Conservation (phyloP, 1,140 invertebrate species). For the Chironomus striatipennis region DNA sequence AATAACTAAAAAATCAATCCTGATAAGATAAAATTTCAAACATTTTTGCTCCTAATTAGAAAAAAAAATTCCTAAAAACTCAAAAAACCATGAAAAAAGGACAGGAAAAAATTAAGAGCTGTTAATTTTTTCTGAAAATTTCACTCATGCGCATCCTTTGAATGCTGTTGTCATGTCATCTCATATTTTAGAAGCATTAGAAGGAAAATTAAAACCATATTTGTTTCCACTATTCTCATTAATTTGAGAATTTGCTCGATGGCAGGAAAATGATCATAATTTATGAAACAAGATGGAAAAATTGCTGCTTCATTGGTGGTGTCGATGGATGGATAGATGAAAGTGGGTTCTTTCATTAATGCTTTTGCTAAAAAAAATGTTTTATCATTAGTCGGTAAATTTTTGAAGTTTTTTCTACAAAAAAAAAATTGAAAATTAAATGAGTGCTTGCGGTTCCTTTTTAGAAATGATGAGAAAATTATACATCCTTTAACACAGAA, state of each 20-base stretch:
- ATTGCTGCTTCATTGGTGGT: conserved; percentile 5
- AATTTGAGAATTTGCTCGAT: neutral
- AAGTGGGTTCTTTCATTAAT: too few relatives aligned
- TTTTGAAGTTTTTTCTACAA: neutral
- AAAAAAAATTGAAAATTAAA: neutral
- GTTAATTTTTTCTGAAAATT: conserved; percentile 3
- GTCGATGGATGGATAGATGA: conserved; percentile 3
- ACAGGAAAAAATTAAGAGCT: conserved; percentile 2
- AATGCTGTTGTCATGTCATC: neutral
- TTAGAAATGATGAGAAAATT: conserved; percentile 1
- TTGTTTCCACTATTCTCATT: conserved; percentile 9
- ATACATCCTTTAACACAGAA: conserved; percentile 16
- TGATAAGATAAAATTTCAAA: too few relatives aligned
- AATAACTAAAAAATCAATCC: too few relatives aligned
- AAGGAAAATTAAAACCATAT: conserved; percentile 20
- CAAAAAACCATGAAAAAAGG: too few relatives aligned
- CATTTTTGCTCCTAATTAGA: neutral
- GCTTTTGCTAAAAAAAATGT: neutral
- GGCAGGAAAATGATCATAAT: neutral
- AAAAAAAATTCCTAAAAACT: too few relatives aligned
- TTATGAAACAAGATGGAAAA: neutral
- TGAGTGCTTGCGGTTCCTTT: neutral
- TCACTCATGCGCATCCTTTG: neutral
- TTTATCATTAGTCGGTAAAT: neutral
- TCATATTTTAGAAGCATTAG: conserved; percentile 3